Evolutionary conservation across 2,113 vertebrate species (phyloP), one percentile per base, ranked within the genome.

Genomic region (Varanus komodoensis): DNA sequence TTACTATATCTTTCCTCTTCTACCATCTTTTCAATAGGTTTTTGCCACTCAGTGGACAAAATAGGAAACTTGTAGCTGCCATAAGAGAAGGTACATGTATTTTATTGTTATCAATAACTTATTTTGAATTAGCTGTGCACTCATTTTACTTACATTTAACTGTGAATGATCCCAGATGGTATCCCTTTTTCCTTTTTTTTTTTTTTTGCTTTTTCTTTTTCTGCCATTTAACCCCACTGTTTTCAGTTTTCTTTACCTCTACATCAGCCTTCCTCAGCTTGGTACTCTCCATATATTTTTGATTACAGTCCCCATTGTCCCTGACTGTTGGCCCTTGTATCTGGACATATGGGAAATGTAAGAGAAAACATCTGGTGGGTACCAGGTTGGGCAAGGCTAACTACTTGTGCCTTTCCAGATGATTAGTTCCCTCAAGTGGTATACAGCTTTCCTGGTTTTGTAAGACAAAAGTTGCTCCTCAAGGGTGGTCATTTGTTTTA

Each of bases 21-120:
- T 94, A 88, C 69, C 86, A 54, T 93, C 82, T 32, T 71, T 86
- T 68, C 89, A 25, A 61, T 93, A 98, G 98, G 92, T 97, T 97
- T 96, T 91, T 97, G 91, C 91, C 96, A 88, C 88, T 95, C 92
- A 98, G 96, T 90, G 95, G 98, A 54, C 95, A 97, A 93, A 98
- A 98, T 23, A 93, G 95, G 86, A 98, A 97, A 95, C 97, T 99
- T 83, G 94, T 98, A 83, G 67, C 96, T 81, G 97, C 98, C 50
- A 97, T 99, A 93, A 96, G 97, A 74, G 94, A 97, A 97, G 98
- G 98, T 99, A 97, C 89, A 87, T 34, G 15, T 32, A 27, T 15
- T 87, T 19, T 79, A 34, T 68, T 87, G 68, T 6, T 14, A 48
- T 50, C 34, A 25, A 7, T 9, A 48, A 8, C 23, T 78, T 78